A percentile compares a stretch with the other conserved stretches of the same genome.
Conservation (phyloP, 2,797 vertebrate species). For the Tiaroga cobitis region DNA sequence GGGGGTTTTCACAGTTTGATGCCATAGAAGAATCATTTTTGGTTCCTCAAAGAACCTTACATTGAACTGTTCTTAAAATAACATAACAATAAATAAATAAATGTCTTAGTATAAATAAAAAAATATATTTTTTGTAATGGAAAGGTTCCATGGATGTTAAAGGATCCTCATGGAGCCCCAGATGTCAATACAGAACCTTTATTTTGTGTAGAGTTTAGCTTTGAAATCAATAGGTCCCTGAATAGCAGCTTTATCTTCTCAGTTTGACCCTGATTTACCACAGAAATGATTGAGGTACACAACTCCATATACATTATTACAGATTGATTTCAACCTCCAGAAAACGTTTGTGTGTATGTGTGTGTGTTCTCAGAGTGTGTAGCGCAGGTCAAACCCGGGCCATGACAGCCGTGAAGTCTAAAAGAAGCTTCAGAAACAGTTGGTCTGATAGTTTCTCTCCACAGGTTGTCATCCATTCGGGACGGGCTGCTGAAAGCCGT, state of each 20-base stretch:
- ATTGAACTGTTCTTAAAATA: too few relatives aligned
- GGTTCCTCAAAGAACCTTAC: background rate
- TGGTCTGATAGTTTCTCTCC: background rate
- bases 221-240: background rate
- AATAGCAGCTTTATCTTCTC: background rate
- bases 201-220: background rate
- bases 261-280: background rate
- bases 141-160: background rate
- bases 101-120: background rate
- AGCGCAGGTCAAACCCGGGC: background rate
- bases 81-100: too few relatives aligned
- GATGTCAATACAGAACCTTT: background rate
- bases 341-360: too few relatives aligned
- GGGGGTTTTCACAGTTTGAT: background rate
- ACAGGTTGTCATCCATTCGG: background rate
- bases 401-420: conserved; percentile 1
- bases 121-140: background rate
- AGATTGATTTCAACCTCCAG: background rate
- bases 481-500: background rate
- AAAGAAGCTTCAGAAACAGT: conserved; percentile 4
- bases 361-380: background rate
- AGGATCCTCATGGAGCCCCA: background rate
- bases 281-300: background rate
- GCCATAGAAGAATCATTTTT: background rate
- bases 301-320: background rate